phyloP scores from a whole-genome alignment of 1,140 invertebrate genomes.

The Dinoponera quadriceps region DNA sequence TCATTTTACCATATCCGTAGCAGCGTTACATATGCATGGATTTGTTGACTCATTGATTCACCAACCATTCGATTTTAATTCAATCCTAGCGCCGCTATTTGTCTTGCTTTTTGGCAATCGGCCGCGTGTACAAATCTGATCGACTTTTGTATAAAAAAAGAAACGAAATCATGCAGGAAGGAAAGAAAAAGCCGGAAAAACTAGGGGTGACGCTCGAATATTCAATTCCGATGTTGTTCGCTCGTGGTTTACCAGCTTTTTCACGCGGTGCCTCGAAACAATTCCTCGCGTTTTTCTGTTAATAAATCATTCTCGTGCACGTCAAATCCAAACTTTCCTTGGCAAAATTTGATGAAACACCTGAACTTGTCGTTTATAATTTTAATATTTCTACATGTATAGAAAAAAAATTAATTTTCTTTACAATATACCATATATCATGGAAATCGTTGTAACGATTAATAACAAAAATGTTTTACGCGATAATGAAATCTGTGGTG shows the following conservation, averaged over 20 bases:
- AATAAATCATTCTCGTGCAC: not conserved
- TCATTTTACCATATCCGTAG: constrained; percentile 66
- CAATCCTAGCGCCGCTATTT: constrained; percentile 62
- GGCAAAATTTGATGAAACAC: not conserved
- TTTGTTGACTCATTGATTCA: constrained; percentile 71
- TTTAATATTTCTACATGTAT: constrained; percentile 1
- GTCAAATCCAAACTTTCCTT: constrained; percentile 6
- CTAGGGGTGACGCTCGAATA: constrained; percentile 20
- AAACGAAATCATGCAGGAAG: not conserved
- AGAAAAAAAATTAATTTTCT: not conserved
- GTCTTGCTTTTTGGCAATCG: constrained; percentile 68
- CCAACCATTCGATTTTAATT: constrained; percentile 70
- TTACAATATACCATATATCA: not conserved
- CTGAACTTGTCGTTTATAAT: constrained; percentile 1
- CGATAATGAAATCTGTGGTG: not conserved
- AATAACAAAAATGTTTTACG: not conserved
- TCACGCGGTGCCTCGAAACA: not conserved
- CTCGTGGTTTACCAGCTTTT: constrained; percentile 16
- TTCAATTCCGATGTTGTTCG: constrained; percentile 38
- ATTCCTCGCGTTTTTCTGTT: not conserved
- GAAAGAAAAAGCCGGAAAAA: constrained; percentile 15
- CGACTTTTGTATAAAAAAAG: constrained; percentile 45
- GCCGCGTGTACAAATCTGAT: constrained; percentile 62
- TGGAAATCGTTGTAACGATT: not conserved
- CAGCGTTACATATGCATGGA: constrained; percentile 63